Base-by-base conservation (phyloP, 2,113 vertebrate genomes). In the Butorides virescens region DNA sequence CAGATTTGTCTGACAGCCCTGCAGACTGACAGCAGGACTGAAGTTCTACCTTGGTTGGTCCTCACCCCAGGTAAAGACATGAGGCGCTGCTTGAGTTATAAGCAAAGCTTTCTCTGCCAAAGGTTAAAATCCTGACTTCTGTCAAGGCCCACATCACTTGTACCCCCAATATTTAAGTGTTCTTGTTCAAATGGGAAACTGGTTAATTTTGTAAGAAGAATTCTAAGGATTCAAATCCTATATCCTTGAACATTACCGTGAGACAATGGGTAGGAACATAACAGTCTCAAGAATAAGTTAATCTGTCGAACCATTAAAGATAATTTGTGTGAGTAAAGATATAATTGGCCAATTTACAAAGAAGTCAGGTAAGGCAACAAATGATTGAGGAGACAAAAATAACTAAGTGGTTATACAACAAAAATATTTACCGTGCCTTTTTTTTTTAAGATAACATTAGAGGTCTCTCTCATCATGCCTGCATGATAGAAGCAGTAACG, bases 401-500 rank as follows among this genome's bases (percentile, higher is more conserved):
- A 83, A 73, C 67, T 37, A 50, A 83, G 42, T 58, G 79, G 58
- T 95, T 95, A 82, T 23, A 56, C 36, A 93, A 94, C 44, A 95
- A 86, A 95, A 87, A 79, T 90, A 94, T 97, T 91, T 88, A 62
- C 63, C 32, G 29, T n/a, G 61, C 55, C 70, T 86, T 49, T 70
- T 91, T 44, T 44, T 97, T 95, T 61, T 27, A 77, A 96, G 81
- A 88, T 55, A 95, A 84, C 1, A n/a, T 88, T 92, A 75, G 47
- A 85, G 72, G 47, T 76, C 50, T 63, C 91, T 92, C 93, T 92
- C 95, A 92, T 63, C 67, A 29, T 39, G 42, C 22, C 29, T 78
- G 3, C 32, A 16, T 77, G 91, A 91, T 63, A 96, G 86, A 96
- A 71, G 77, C 91, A 96, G 79, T 90, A 96, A 96, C 2, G 29